Evolutionary conservation across 1,140 invertebrate species (phyloP).

Genomic region (Formica selysi): DNA sequence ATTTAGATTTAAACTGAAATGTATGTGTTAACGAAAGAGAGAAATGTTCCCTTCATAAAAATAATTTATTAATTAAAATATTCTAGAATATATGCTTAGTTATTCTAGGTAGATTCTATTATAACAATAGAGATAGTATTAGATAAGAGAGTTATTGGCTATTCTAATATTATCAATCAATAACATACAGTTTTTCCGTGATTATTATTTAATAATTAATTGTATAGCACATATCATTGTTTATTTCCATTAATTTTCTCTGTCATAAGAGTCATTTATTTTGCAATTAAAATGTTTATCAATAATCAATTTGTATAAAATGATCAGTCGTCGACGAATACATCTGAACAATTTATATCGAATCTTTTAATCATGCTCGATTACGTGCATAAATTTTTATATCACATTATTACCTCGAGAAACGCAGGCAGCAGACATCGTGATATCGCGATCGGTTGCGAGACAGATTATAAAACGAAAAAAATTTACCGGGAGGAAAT

Average conservation of each 20-base stretch:
- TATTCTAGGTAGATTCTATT: background rate
- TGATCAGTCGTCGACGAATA: conserved; percentile 14
- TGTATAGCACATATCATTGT: conserved; percentile 13
- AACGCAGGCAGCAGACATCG: background rate
- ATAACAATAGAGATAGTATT: background rate
- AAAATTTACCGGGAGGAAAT: conserved; percentile 21
- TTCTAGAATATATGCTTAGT: background rate
- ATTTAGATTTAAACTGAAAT: conserved; percentile 22
- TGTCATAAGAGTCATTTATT: conserved; percentile 30
- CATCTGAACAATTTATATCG: background rate
- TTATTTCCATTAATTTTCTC: conserved; percentile 43
- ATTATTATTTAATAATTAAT: conserved; percentile 45
- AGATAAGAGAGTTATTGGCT: background rate
- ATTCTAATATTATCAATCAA: conserved; percentile 8
- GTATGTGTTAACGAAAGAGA: conserved; percentile 5
- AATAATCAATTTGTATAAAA: background rate
- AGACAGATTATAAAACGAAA: conserved; percentile 34
- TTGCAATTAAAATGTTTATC: background rate
- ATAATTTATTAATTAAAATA: conserved; percentile 28
- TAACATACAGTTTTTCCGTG: background rate
- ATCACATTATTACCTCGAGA: background rate
- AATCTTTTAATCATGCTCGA: background rate
- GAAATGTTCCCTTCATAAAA: background rate
- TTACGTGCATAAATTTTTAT: conserved; percentile 30
- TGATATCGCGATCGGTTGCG: conserved; percentile 1